These are phyloP conservation scores for Nemoura dubitans DNA, from an alignment of 2,888 invertebrate species.

Conservation along the genomic window DNA sequence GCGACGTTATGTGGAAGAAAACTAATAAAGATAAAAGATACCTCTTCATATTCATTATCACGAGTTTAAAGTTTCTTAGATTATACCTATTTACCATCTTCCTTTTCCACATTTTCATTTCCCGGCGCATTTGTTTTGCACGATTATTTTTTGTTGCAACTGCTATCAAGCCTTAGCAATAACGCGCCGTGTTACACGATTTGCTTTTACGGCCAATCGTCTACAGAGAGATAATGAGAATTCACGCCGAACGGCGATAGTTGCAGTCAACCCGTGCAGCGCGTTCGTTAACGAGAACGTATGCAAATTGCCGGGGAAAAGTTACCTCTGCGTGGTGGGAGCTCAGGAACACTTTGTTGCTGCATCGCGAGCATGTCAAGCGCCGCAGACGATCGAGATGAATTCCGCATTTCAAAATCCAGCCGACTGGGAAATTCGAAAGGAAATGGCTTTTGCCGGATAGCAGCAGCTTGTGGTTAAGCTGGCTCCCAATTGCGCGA, in stretches of 20 bases:
- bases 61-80: neutral
- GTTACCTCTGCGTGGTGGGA: neutral
- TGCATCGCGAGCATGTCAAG: neutral
- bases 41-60: neutral
- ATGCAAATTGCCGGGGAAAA: neutral
- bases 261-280: neutral
- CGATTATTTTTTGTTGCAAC: neutral
- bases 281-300: neutral
- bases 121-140: neutral
- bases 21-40: neutral
- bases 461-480: neutral
- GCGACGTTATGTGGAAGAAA: neutral
- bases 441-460: neutral
- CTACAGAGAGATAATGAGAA: neutral
- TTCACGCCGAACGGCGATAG: neutral
- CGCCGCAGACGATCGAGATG: neutral
- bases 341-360: neutral
- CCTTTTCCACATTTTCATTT: neutral
- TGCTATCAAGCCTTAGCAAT: neutral
- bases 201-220: neutral
- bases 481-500: neutral
- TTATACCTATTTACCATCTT: neutral
- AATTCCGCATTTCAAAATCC: neutral
- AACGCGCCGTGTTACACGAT: neutral
- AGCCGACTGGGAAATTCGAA: neutral